Base-by-base conservation (phyloP, 2,113 vertebrate genomes). In the Ailuropoda melanoleuca region DNA sequence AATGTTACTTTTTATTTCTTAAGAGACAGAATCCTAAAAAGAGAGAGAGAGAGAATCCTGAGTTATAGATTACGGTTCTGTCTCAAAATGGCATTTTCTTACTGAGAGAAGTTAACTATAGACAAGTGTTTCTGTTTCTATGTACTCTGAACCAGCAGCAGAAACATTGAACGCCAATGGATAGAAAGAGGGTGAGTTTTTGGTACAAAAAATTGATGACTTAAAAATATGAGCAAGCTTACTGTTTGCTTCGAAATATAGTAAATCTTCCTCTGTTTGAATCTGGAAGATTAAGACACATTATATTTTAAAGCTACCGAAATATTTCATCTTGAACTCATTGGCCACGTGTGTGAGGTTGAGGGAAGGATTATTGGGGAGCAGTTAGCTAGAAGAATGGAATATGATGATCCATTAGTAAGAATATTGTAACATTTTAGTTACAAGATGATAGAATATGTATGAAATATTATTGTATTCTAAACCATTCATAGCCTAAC, bases 1-100 rank as follows among this genome's bases (percentile, higher is more conserved):
- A 95, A 62, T 85, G n/a, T 60, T 94, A 93, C 68, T 93, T 96
- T 95, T 90, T 92, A 80, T 88, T 80, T 90, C 62, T 85, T 92
- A 81, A 89, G 72, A 95, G 88, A 85, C 55, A 87, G 50, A 78
- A 37, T 80, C 6, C 43, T 58, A 72, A 29, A 48, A 12, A 90
- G 78, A 96, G 62, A 78, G 53, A 74, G 53, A 74, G 56, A 89
- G 72, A 96, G 58, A 83, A 23, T 68, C 10, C 56, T 74, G 34
- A 88, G 68, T 50, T 74, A 93, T 80, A 39, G 68, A 88, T 97
- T 94, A 56, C 37, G 21, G 39, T 75, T 80, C 60, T 81, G 37
- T 89, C 23, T 95, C 37, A 81, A 81, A 78, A 70, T 85, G 85
- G 24, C 34, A 77, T 90, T 91, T 97, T 21, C 48, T 95, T 97